Evolutionary conservation across 1,140 invertebrate genomes (phyloP), one percentile per base, ranked within the genome.

Genomic region (Plodia interpunctella): DNA sequence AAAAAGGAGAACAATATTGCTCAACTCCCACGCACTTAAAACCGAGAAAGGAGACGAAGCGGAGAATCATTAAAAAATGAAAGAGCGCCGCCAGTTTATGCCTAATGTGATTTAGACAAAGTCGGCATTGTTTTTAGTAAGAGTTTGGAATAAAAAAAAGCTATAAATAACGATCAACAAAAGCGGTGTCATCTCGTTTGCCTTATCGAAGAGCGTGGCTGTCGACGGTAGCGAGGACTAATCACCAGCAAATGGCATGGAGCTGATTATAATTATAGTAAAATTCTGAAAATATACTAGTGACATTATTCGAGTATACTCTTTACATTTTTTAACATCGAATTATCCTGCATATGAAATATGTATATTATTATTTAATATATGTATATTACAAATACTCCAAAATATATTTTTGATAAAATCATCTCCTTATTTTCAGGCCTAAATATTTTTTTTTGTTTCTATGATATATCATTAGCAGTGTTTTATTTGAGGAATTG

Each of bases 131-230:
- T 63, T 59, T 61, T 50, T 63, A 52, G 51, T 50, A 44, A 50
- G 28, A 53, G 51, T 53, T 53, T 28, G 51, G 51, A 54, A 55
- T 62, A 69, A 65, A 69, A 66, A n/a, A 66, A 66, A 54, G 57
- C 60, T 62, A 69, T 69, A 69, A 69, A 69, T 69, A 65, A 62
- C 67, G 57, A 69, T 69, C 65, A 65, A 69, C 63, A 63, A 69
- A 69, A 69, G 50, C 60, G 66, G 66, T 62, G 65, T 68, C 65
- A 68, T 68, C 65, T 61, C 61, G 59, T 63, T 63, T 58, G 51
- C 17, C 52, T 69, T 69, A 69, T 65, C 63, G 60, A 53, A 53
- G 38, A 32, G 9, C 57, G 44, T 32, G 49, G 49, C 58, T 53
- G 51, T 55, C 49, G 62, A 55, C 65, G 63, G 63, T 63, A 63